These are phyloP conservation scores for Nymphalis io DNA, from an alignment of 1,140 invertebrate species.

Conservation along the genomic window DNA sequence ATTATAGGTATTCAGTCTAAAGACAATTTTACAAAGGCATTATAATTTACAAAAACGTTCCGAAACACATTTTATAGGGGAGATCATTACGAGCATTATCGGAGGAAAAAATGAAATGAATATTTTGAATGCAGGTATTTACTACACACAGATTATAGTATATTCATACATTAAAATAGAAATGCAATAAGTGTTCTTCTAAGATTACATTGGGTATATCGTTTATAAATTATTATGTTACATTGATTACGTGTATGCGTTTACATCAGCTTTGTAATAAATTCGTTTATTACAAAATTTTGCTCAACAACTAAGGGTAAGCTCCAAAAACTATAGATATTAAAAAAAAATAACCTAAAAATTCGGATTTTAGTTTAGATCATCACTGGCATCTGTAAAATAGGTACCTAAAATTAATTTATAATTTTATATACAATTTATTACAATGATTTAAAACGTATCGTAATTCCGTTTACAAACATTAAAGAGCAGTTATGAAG, in stretches of 20 bases:
- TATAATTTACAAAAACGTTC: slow-evolving; percentile 10
- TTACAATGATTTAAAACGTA: background rate
- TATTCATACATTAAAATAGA: slow-evolving; percentile 1
- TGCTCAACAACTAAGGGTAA: background rate
- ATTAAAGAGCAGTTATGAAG: background rate
- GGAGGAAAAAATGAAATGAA: background rate
- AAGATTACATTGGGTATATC: background rate
- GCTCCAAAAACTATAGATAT: background rate
- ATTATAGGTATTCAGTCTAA: slow-evolving; percentile 17
- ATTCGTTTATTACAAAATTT: background rate
- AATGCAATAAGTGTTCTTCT: slow-evolving; percentile 6
- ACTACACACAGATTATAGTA: background rate
- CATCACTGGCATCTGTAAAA: background rate
- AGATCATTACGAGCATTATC: background rate
- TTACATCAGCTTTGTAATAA: background rate
- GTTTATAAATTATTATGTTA: background rate
- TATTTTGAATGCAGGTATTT: background rate
- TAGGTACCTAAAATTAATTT: background rate
- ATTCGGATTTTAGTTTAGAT: slow-evolving; percentile 5
- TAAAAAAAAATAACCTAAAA: slow-evolving; percentile 1
- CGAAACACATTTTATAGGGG: slow-evolving; percentile 9
- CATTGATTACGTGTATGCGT: slow-evolving; percentile 1
- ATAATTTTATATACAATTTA: background rate
- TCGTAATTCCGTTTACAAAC: too few species aligned
- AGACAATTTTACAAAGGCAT: slow-evolving; percentile 18